Conservation (phyloP, 1,140 invertebrate genomes). For the Drosophila nigrodunni region DNA sequence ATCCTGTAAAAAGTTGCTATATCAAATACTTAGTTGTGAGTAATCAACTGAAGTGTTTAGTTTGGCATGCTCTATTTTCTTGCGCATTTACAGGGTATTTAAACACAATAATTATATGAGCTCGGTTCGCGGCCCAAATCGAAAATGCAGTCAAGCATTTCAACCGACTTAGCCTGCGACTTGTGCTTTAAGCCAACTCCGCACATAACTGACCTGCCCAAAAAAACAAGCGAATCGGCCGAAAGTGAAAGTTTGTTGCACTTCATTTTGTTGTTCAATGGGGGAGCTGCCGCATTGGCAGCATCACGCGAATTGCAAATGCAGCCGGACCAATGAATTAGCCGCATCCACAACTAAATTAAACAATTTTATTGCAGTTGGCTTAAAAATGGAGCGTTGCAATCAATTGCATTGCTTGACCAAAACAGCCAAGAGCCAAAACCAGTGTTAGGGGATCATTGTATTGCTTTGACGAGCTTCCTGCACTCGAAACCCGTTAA, state of each 20-base stretch:
- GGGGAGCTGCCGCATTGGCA: slow-evolving; percentile 75
- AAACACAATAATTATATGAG: slow-evolving; percentile 70
- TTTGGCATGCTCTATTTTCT: background rate
- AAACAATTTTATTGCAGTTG: slow-evolving; percentile 71
- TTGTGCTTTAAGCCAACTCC: slow-evolving; percentile 41
- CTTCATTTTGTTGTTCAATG: slow-evolving; percentile 31
- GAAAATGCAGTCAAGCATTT: slow-evolving; percentile 75
- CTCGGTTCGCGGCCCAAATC: slow-evolving; percentile 57
- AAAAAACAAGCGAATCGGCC: slow-evolving; percentile 52
- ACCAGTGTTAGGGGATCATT: slow-evolving; percentile 34
- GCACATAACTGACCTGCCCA: slow-evolving; percentile 75
- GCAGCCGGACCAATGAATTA: slow-evolving; percentile 55
- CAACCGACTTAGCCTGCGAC: slow-evolving; percentile 24
- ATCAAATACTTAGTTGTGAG: background rate
- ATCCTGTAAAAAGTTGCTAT: background rate
- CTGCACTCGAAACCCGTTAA: slow-evolving; percentile 35
- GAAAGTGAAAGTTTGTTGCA: slow-evolving; percentile 73
- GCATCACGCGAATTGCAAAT: slow-evolving; percentile 60
- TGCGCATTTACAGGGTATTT: slow-evolving; percentile 31
- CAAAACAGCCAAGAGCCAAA: slow-evolving; percentile 33
- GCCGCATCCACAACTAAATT: slow-evolving; percentile 63
- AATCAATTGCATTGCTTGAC: slow-evolving; percentile 66
- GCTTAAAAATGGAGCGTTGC: slow-evolving; percentile 30
- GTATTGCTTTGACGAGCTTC: slow-evolving; percentile 15
- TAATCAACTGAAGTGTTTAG: background rate